phyloP scores from a whole-genome alignment of 2,797 vertebrate species.

The Paratrypauchen microcephalus region DNA sequence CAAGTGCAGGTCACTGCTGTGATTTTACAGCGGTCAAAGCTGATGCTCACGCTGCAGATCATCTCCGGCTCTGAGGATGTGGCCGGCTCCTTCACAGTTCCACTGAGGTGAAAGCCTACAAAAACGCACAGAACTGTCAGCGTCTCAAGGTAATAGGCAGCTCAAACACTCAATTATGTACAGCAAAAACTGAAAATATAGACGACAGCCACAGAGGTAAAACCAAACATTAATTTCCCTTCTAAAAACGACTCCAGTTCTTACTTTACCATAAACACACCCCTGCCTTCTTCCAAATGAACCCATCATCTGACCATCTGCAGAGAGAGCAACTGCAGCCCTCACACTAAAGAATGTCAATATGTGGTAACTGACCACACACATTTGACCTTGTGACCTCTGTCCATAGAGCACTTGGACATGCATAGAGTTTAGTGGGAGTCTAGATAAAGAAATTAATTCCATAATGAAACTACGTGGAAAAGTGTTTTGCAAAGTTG shows the following conservation, averaged over 20 bases:
- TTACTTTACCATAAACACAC: constrained; percentile 21
- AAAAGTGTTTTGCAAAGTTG: not conserved
- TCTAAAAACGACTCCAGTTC: constrained; percentile 41
- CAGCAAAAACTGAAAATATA: not conserved
- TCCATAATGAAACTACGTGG: not conserved
- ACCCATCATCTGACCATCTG: constrained; percentile 26
- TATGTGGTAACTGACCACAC: not conserved
- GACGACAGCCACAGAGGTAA: not conserved
- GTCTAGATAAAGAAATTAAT: not conserved
- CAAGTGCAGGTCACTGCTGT: constrained; percentile 98
- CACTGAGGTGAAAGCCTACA: constrained; percentile 95
- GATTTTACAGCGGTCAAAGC: constrained; percentile 99
- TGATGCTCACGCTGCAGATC: constrained; percentile 96
- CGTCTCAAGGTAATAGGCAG: not conserved
- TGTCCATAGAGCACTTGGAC: not conserved
- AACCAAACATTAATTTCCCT: constrained; percentile 50
- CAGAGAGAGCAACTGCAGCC: constrained; percentile 24
- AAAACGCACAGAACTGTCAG: not conserved
- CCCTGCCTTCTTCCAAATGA: not conserved
- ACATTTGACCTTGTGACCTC: not conserved
- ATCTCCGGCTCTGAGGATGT: constrained; percentile 90
- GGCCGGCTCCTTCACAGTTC: constrained; percentile 95
- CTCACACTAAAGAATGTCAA: constrained; percentile 1
- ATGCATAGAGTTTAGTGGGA: not conserved
- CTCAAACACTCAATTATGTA: not conserved